Percentiles rank a stretch among this genome's conserved stretches.
Evolutionary conservation across 2,797 vertebrate species (phyloP).

Genomic region (Clarias pachynema): DNA sequence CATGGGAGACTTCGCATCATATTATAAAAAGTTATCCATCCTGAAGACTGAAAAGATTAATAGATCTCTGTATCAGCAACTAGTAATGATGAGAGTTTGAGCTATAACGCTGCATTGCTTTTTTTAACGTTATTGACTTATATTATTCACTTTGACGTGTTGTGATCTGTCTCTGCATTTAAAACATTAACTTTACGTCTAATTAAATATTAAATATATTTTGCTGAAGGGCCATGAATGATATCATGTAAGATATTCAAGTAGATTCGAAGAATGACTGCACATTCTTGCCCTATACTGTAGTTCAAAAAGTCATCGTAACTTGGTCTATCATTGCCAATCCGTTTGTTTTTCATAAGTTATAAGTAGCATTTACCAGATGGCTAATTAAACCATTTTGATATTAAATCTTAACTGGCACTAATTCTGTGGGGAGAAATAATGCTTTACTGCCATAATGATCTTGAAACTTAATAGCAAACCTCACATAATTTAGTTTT

Average conservation of each 20-base stretch:
- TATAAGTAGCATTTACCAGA: conserved; percentile 32
- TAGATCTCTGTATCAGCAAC: neutral
- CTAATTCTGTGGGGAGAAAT: conserved; percentile 51
- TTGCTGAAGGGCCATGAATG: neutral
- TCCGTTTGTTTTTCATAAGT: conserved; percentile 47
- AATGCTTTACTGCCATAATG: conserved; percentile 53
- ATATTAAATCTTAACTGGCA: conserved; percentile 43
- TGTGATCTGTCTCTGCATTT: neutral
- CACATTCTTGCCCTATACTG: conserved; percentile 46
- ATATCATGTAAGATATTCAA: neutral
- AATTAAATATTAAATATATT: conserved; percentile 2
- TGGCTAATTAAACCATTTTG: conserved; percentile 41
- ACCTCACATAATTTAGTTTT: conserved; percentile 68
- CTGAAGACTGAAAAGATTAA: no score
- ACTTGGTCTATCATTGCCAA: neutral
- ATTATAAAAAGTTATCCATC: no score
- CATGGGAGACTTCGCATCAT: no score
- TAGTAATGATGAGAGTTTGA: neutral
- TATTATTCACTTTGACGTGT: neutral
- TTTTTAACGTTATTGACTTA: neutral
- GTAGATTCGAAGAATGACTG: neutral
- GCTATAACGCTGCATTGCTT: neutral
- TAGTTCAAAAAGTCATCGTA: conserved; percentile 29
- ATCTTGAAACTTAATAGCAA: conserved; percentile 69
- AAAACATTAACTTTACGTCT: conserved; percentile 1